Base-by-base conservation (phyloP, 2,113 vertebrate genomes). In the Eidolon helvum region DNA sequence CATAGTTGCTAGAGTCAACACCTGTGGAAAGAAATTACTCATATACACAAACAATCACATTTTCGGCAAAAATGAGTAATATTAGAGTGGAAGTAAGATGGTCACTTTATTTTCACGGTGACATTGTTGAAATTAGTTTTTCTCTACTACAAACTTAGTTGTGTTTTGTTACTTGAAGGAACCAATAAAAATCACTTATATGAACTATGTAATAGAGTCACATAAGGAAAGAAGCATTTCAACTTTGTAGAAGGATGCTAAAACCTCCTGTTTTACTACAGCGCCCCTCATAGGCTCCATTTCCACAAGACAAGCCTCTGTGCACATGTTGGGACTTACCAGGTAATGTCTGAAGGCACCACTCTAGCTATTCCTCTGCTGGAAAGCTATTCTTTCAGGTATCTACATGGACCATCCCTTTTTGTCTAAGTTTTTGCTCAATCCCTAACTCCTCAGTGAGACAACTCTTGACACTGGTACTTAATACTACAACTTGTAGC, bases 401-500 rank as follows among this genome's bases (percentile, higher is more conserved):
- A 68, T 21, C 2, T 19, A 26, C 69, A 22, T 15, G 30, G 15
- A 35, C 43, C 26, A n/a, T 63, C 26, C 43, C 10, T 53, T 72
- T 7, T 50, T 11, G 22, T 12, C 10, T 38, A 40, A 55, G 10
- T 72, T 91, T 28, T 74, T 43, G 40, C 0, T 30, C 24, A 74
- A 0, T 28, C 9, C 7, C 38, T n/a, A 5, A 4, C 8, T 30
- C 66, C 35, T 65, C n/a, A 75, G 5, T 21, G 30, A 95, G n/a
- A 57, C 1, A 74, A 3, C 21, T 33, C 57, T 68, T 75, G 18
- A 12, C 12, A 1, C 22, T 48, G 26, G 3, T 59, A 63, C 18
- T n/a, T 55, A 75, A 68, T 0, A 28, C 1, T 10, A 2, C 0
- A 75, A 19, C 2, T 11, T 45, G 12, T 1, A 21, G 7, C 22